A percentile compares a stretch with the other conserved stretches of the same genome.
Conservation (phyloP, 2,797 vertebrate species). For the Falco biarmicus region DNA sequence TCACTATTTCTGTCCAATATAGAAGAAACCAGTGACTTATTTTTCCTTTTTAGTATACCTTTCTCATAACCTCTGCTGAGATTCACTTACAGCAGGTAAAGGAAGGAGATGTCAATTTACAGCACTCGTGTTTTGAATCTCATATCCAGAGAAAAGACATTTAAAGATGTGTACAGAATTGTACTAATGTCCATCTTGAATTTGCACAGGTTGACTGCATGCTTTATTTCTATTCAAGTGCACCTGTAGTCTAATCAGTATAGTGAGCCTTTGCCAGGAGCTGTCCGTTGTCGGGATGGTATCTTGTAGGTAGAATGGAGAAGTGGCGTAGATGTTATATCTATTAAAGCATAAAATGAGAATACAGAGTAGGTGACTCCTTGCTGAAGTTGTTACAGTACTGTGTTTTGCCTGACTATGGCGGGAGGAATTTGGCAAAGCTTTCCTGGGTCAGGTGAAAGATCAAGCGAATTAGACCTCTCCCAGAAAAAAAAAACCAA, state of each 20-base stretch:
- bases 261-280: neutral
- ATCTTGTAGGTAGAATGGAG: neutral
- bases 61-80: neutral
- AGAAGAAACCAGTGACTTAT: neutral
- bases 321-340: neutral
- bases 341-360: neutral
- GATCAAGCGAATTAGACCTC: neutral
- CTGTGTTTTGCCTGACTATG: neutral
- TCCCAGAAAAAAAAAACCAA: neutral
- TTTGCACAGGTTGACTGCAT: neutral
- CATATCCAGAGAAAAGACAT: neutral
- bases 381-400: neutral
- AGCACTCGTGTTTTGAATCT: neutral
- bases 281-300: neutral
- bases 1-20: neutral
- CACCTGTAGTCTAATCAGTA: neutral
- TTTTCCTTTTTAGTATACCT: neutral
- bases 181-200: neutral
- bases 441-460: neutral
- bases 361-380: neutral
- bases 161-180: neutral
- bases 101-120: neutral
- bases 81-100: neutral
- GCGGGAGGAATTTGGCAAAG: neutral
- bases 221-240: neutral